Base-by-base conservation (phyloP, 2,797 vertebrate species). In the Leptatherina wallacei region DNA sequence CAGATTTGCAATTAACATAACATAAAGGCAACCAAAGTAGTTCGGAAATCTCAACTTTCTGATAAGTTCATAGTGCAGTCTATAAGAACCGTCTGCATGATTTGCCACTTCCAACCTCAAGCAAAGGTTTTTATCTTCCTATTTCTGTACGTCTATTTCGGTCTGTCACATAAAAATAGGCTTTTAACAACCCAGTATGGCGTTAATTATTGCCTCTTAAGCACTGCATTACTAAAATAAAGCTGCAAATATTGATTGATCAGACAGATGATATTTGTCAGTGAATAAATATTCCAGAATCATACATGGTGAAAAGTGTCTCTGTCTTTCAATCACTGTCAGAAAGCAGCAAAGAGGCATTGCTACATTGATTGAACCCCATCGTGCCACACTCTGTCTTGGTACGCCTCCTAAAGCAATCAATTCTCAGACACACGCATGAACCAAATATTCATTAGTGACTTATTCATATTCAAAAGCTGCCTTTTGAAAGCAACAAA, bases 111-210 rank as follows among this genome's bases (percentile, higher is more conserved):
- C 79, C 82, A 89, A 90, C 88, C 85, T 89, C 88, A 77, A 89
- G 85, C 80, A 57, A 65, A 81, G 76, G 79, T 73, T 85, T 94
- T 81, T 78, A 87, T 91, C 91, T 88, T 91, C 87, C 91, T 91
- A 94, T 93, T 93, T 93, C 92, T 90, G 89, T 86, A 56, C 68
- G 86, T 92, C 94, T 95, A 95, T 94, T 94, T 95, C 91, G 61
- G 94, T 94, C 94, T 93, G 94, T 94, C 94, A 92, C 84, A 82
- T 95, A 94, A 95, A 94, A 95, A 95, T 94, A 93, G 94, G 89
- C 90, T 94, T 95, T 95, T 95, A 94, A 95, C 91, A 94, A 94
- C 93, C 93, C 91, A 71, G 88, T 90, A 80, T 49, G 78, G 84
- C 77, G 69, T 94, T 94, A 91, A 94, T 94, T 93, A 94, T 93